Evolutionary conservation across 2,113 vertebrate species (phyloP).

Genomic region (Eublepharis macularius): DNA sequence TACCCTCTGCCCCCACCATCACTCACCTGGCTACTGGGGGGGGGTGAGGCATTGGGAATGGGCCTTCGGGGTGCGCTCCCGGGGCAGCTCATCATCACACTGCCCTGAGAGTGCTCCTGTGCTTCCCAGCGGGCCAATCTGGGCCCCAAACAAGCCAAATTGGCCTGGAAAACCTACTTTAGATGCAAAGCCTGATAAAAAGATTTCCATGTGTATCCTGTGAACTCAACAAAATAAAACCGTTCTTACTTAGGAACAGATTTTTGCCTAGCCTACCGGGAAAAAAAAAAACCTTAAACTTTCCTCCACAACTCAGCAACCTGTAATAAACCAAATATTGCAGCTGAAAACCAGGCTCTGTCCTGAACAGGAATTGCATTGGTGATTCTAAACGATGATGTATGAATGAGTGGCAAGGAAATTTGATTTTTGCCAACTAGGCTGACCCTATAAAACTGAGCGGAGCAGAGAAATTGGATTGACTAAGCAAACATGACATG

Average conservation of each 20-base stretch:
- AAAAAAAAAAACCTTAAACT: not conserved
- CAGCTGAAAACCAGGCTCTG: slow-evolving; percentile 43
- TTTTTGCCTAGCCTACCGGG: not conserved
- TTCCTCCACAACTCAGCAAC: slow-evolving; percentile 35
- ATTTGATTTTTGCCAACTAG: slow-evolving; percentile 45
- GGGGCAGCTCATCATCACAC: too few species aligned
- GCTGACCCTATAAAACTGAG: slow-evolving; percentile 37
- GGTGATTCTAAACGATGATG: slow-evolving; percentile 47
- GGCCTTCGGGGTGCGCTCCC: too few species aligned
- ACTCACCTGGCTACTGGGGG: too few species aligned
- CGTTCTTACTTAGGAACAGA: not conserved
- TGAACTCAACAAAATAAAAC: not conserved
- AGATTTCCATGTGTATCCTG: not conserved
- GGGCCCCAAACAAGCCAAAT: too few species aligned
- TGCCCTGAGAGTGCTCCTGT: too few species aligned
- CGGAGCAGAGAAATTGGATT: slow-evolving; percentile 53
- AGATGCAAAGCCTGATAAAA: not conserved
- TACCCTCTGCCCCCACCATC: too few species aligned
- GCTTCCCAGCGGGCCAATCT: too few species aligned
- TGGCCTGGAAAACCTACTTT: too few species aligned
- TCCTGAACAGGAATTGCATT: slow-evolving; percentile 3
- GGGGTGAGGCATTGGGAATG: too few species aligned
- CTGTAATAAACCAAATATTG: slow-evolving; percentile 11
- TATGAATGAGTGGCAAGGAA: slow-evolving; percentile 41
- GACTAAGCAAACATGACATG: slow-evolving; percentile 48